These are phyloP conservation scores for Thamnaconus septentrionalis DNA, from an alignment of 2,113 vertebrate genomes.

Conservation along the genomic window DNA sequence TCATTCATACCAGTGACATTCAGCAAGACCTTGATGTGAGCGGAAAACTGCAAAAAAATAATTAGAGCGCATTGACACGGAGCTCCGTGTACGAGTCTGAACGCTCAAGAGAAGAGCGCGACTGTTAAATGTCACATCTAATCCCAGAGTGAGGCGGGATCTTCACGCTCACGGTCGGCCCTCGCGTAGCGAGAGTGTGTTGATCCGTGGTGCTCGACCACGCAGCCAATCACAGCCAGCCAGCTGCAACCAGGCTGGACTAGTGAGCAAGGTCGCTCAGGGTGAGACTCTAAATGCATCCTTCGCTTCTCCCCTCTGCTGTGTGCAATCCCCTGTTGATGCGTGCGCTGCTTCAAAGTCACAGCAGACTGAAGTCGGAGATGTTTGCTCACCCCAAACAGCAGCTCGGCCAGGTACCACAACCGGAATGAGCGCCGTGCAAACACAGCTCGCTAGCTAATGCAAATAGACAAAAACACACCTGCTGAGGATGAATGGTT, in stretches of 20 bases:
- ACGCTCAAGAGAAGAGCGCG: slow-evolving; percentile 7
- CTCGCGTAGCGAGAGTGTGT: too few relatives aligned
- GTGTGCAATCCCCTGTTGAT: background rate
- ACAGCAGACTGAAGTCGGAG: background rate
- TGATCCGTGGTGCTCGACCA: too few relatives aligned
- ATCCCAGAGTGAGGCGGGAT: slow-evolving; percentile 51
- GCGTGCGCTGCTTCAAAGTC: slow-evolving; percentile 1
- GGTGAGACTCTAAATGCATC: too few relatives aligned
- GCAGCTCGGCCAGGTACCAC: slow-evolving; percentile 1
- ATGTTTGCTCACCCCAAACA: slow-evolving; percentile 15
- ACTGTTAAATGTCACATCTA: slow-evolving; percentile 60
- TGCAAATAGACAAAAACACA: slow-evolving; percentile 25
- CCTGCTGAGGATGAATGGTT: background rate
- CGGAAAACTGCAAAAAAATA: too few relatives aligned
- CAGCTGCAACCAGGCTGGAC: too few relatives aligned
- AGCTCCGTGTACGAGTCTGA: background rate
- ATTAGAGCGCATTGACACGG: background rate
- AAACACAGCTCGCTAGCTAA: slow-evolving; percentile 17
- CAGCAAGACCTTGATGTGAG: too few relatives aligned
- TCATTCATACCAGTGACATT: too few relatives aligned
- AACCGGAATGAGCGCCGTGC: background rate
- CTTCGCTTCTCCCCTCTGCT: too few relatives aligned
- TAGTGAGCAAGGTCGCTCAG: too few relatives aligned
- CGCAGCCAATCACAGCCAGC: too few relatives aligned
- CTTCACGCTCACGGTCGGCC: slow-evolving; percentile 7